Conservation (phyloP, 2,797 vertebrate species). For the Chaetophractus vellerosus region DNA sequence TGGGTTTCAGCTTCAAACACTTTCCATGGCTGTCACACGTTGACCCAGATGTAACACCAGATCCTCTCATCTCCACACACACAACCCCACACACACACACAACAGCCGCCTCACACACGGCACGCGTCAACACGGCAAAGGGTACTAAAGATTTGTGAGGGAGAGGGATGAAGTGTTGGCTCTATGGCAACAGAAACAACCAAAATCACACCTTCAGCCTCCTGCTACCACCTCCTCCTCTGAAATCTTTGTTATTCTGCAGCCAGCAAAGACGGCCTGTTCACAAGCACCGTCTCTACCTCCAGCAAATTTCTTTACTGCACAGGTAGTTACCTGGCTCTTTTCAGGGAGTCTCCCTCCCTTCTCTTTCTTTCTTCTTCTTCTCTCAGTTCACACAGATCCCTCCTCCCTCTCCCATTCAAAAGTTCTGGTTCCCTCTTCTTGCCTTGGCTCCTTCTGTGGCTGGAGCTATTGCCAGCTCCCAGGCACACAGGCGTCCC, state of each 20-base stretch:
- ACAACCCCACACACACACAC: rapidly evolving
- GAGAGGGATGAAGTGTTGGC: too few species aligned
- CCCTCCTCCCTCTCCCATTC: neutral
- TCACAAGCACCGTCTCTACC: too few species aligned
- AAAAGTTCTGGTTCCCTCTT: neutral
- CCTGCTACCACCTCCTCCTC: rapidly evolving
- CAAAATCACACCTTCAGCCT: rapidly evolving
- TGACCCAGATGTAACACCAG: neutral
- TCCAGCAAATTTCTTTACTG: neutral
- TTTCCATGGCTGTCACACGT: neutral
- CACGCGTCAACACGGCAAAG: rapidly evolving
- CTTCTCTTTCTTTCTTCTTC: neutral
- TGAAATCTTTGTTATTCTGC: neutral
- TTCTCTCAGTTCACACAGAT: too few species aligned
- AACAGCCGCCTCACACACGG: neutral
- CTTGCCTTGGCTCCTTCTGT: neutral
- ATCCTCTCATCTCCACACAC: neutral
- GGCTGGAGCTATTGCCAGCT: too few species aligned
- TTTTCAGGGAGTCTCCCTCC: rapidly evolving
- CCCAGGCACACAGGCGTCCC: rapidly evolving
- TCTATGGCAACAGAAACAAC: rapidly evolving
- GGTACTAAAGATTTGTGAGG: neutral
- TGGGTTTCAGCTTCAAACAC: rapidly evolving
- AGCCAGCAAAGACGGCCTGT: neutral
- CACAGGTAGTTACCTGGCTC: too few species aligned